Evolutionary conservation across 2,113 vertebrate species (phyloP).

Genomic region (Ibidorhyncha struthersii): DNA sequence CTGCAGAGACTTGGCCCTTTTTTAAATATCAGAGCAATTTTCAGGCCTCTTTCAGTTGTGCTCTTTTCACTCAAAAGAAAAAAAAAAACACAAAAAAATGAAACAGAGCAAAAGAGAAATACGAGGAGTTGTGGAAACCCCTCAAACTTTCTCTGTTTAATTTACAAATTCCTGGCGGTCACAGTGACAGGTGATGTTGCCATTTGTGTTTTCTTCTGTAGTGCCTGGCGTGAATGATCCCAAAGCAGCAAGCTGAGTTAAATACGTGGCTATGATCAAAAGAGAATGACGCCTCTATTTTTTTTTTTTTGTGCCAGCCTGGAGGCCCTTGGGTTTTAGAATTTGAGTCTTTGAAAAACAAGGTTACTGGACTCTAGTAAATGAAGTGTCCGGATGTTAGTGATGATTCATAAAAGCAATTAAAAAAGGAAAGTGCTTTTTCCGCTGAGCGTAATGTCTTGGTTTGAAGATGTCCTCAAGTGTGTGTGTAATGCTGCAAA

Average conservation of each 20-base stretch:
- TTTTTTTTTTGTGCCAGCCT: not conserved
- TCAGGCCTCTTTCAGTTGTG: not conserved
- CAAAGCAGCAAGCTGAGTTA: not conserved
- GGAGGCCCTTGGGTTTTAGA: not conserved
- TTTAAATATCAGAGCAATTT: not conserved
- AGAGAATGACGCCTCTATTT: not conserved
- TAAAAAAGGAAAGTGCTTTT: constrained; percentile 52
- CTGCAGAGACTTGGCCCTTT: not conserved
- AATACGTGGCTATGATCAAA: not conserved
- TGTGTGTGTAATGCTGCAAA: not conserved
- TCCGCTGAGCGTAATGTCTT: not conserved
- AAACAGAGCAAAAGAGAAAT: not conserved
- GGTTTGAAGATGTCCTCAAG: constrained; percentile 3
- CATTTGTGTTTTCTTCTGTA: not conserved
- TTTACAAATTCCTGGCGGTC: not conserved
- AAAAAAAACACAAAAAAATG: not conserved
- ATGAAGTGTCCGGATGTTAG: not conserved
- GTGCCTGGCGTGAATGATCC: not conserved
- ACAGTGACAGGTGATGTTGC: constrained; percentile 5
- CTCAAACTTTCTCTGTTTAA: not conserved
- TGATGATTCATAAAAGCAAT: constrained; percentile 62
- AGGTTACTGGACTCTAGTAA: constrained; percentile 17
- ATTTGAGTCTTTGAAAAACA: not conserved
- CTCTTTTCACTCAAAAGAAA: not conserved
- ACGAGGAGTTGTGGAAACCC: not conserved